Conservation (phyloP, 2,113 vertebrate genomes). For the Salvelinus sp. region DNA sequence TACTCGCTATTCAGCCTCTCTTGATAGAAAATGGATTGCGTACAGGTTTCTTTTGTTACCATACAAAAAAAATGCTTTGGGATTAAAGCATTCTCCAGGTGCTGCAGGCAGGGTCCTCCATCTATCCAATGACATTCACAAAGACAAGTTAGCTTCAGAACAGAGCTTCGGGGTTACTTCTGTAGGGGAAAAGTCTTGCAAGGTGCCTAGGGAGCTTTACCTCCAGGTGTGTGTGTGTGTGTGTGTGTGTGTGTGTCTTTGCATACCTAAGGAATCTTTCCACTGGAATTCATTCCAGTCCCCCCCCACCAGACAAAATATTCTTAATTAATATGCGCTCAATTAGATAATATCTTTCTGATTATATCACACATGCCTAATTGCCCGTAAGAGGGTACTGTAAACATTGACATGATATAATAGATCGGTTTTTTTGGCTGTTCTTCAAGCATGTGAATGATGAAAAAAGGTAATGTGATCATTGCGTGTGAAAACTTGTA, state of each 20-base stretch:
- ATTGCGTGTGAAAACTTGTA: background rate
- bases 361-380: constrained; percentile 3
- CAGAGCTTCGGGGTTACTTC: too few species aligned
- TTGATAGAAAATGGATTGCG: too few species aligned
- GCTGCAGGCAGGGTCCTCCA: too few species aligned
- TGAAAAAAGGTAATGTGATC: background rate
- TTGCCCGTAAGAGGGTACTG: constrained; percentile 20
- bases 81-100: too few species aligned
- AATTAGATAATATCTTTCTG: background rate
- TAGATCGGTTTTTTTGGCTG: background rate
- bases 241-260: background rate
- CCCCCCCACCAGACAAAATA: constrained; percentile 6
- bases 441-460: background rate
- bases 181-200: too few species aligned
- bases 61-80: too few species aligned
- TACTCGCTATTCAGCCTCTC: too few species aligned
- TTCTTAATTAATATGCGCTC: constrained; percentile 4
- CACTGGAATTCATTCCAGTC: background rate
- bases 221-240: constrained; percentile 8
- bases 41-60: too few species aligned
- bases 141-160: too few species aligned
- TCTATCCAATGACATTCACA: too few species aligned
- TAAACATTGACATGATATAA: constrained; percentile 5
- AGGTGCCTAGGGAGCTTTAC: too few species aligned
- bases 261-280: background rate